Evolutionary conservation across 1,140 invertebrate species (phyloP).

Genomic region (Diuraphis noxia): DNA sequence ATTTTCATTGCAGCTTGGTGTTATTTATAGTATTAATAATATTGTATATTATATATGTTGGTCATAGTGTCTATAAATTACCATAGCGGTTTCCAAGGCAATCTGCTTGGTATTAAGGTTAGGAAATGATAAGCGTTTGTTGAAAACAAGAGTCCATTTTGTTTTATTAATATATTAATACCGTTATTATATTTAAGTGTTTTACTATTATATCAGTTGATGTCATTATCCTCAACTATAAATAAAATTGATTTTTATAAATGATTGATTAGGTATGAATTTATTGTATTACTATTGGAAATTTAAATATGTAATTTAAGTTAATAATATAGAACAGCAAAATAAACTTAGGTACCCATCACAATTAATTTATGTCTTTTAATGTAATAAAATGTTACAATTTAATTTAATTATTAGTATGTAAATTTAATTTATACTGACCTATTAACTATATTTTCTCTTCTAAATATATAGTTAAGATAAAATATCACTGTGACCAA

Average conservation of each 20-base stretch:
- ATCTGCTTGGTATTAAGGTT: neutral
- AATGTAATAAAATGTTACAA: neutral
- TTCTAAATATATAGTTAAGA: neutral
- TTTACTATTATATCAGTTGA: too few relatives aligned
- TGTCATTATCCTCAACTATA: too few relatives aligned
- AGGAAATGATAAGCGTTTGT: conserved; percentile 24
- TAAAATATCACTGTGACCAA: neutral
- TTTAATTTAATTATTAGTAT: neutral
- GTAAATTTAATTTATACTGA: neutral
- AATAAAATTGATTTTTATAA: too few relatives aligned
- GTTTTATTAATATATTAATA: conserved; percentile 6
- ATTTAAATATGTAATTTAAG: neutral
- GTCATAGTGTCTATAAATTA: conserved; percentile 15
- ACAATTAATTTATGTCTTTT: neutral
- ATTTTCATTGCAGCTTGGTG: neutral
- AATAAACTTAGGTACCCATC: neutral
- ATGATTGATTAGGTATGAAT: too few relatives aligned
- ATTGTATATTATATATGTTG: neutral
- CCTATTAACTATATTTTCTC: neutral
- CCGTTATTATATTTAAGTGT: neutral
- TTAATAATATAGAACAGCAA: neutral
- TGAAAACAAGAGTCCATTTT: neutral
- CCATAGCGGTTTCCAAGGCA: conserved; percentile 16
- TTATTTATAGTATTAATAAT: conserved; percentile 25
- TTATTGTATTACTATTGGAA: neutral